These are phyloP conservation scores for Lasioglossum marginatum DNA, from an alignment of 2,888 invertebrate species.

Conservation along the genomic window DNA sequence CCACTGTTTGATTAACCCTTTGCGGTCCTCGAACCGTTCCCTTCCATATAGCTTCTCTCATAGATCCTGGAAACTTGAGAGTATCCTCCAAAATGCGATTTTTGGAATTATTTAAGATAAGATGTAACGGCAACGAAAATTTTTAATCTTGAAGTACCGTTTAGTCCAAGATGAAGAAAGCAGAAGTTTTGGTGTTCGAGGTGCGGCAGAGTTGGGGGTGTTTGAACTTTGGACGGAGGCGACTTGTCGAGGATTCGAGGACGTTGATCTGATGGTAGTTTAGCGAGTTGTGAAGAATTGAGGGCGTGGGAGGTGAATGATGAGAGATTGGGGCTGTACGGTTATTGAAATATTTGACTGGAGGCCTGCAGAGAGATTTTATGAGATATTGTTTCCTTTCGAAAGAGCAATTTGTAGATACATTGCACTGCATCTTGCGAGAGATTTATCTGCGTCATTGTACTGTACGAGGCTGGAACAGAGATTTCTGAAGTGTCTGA, in stretches of 20 bases:
- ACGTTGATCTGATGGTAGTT: background rate
- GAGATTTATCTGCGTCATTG: background rate
- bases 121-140: background rate
- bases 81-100: background rate
- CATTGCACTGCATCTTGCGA: background rate
- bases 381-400: background rate
- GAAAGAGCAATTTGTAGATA: background rate
- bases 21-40: background rate
- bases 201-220: background rate
- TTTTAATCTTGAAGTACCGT: background rate
- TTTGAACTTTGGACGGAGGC: background rate
- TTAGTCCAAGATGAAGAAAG: too few relatives aligned
- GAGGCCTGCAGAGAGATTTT: background rate
- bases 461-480: background rate
- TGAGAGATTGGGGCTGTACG: background rate
- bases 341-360: slow-evolving; percentile 9
- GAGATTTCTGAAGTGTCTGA: background rate
- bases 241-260: background rate
- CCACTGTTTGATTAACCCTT: slow-evolving; percentile 25
- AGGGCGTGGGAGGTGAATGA: background rate
- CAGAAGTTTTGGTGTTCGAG: background rate
- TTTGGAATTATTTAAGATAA: background rate
- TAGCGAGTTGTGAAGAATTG: background rate
- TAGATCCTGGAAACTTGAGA: background rate
- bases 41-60: background rate